Conservation (phyloP, 2,113 vertebrate genomes). For the Platycercus adscitus region DNA sequence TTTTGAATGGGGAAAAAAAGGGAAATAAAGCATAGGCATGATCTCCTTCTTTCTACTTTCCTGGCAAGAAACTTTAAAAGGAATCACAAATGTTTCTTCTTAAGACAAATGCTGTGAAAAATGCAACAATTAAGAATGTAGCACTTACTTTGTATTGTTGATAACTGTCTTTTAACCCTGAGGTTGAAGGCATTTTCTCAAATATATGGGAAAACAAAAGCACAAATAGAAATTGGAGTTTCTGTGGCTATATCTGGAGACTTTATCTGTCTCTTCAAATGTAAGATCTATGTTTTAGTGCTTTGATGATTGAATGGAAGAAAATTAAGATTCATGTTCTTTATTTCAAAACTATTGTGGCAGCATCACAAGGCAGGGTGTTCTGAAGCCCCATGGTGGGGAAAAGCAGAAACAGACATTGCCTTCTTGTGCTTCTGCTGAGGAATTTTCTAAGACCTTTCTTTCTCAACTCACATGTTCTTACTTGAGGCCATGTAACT, state of each 20-base stretch:
- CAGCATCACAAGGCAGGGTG: not conserved
- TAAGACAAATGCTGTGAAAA: not conserved
- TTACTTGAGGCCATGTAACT: not conserved
- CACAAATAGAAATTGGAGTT: not conserved
- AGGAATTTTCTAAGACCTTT: not conserved
- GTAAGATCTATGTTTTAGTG: not conserved
- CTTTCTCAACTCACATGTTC: not conserved
- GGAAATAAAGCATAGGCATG: not conserved
- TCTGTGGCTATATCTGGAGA: not conserved
- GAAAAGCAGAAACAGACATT: not conserved
- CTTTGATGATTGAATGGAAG: not conserved
- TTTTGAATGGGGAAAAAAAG: not conserved
- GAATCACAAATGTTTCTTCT: not conserved
- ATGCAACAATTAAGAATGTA: not conserved
- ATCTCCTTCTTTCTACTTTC: not conserved
- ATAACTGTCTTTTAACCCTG: not conserved
- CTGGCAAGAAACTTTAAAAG: not conserved
- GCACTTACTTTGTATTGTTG: not conserved
- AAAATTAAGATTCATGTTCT: not conserved
- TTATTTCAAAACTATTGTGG: not conserved
- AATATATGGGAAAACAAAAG: not conserved
- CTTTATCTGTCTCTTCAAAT: not conserved
- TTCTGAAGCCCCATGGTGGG: not conserved
- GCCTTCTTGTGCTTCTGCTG: not conserved
- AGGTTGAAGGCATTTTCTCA: not conserved